Conservation (phyloP, 2,113 vertebrate species). For the Nicator chloris region DNA sequence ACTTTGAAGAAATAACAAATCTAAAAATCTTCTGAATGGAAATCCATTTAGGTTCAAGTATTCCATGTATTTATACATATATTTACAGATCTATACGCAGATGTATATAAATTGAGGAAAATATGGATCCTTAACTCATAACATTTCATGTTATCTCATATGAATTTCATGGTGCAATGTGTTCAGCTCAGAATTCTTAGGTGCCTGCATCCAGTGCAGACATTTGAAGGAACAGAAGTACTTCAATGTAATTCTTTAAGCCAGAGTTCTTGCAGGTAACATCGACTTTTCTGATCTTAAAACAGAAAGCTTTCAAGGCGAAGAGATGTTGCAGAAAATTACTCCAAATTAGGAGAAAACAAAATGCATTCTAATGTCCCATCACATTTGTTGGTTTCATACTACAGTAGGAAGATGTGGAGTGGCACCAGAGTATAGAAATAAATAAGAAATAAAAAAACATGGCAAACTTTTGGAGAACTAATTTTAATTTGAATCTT, state of each 20-base stretch:
- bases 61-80: not conserved
- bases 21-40: not conserved
- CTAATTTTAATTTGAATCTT: not conserved
- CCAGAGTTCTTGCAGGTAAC: not conserved
- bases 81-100: rapidly evolving
- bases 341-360: not conserved
- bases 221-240: not conserved
- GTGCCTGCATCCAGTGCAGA: not conserved
- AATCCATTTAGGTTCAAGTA: not conserved
- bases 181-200: not conserved
- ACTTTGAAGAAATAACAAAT: not conserved
- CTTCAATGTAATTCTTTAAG: not conserved
- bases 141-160: not conserved
- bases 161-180: not conserved
- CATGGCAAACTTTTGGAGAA: not conserved
- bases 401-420: not conserved
- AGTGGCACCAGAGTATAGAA: not conserved
- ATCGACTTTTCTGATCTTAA: not conserved
- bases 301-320: not conserved
- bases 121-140: not conserved
- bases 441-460: not conserved
- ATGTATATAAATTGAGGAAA: not conserved
- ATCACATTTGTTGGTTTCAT: not conserved
- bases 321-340: not conserved
- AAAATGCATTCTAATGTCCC: not conserved